phyloP scores from a whole-genome alignment of 2,888 invertebrate species.

The Notodromas monacha region DNA sequence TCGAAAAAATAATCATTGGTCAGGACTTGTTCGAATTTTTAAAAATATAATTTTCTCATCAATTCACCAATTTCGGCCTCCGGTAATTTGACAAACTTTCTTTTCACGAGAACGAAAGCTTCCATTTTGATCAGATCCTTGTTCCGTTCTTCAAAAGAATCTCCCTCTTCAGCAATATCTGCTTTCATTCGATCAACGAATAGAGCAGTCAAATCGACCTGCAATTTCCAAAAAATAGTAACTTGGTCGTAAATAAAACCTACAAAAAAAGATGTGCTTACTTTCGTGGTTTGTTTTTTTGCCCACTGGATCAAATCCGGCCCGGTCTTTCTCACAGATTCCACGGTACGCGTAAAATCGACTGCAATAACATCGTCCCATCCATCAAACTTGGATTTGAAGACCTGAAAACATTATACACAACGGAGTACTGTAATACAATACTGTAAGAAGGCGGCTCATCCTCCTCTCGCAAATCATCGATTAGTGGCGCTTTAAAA shows the following conservation, averaged over 20 bases:
- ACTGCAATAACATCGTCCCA: conserved; percentile 99
- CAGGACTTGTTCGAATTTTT: neutral
- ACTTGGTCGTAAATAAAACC: conserved; percentile 1
- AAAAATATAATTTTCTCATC: neutral
- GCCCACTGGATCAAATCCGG: conserved; percentile 81
- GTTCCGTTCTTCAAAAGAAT: conserved; percentile 78
- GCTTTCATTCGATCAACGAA: conserved; percentile 76
- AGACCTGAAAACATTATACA: conserved; percentile 31
- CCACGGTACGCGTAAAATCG: conserved; percentile 90
- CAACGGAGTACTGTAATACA: no score
- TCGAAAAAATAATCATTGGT: conserved; percentile 7
- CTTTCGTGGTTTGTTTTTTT: conserved; percentile 50
- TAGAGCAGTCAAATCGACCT: conserved; percentile 69
- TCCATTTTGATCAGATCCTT: conserved; percentile 94
- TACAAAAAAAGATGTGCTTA: conserved; percentile 10
- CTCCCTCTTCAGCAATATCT: conserved; percentile 50
- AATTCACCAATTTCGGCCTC: conserved; percentile 49
- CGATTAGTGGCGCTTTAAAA: no score
- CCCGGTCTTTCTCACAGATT: conserved; percentile 79
- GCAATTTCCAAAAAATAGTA: conserved; percentile 12
- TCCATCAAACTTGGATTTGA: conserved; percentile 79
- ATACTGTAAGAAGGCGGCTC: no score
- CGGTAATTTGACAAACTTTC: conserved; percentile 83
- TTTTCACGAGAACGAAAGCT: conserved; percentile 76
- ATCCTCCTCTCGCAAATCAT: no score